Evolutionary conservation across 2,113 vertebrate genomes (phyloP).

Genomic region (Corythornis vintsioides): DNA sequence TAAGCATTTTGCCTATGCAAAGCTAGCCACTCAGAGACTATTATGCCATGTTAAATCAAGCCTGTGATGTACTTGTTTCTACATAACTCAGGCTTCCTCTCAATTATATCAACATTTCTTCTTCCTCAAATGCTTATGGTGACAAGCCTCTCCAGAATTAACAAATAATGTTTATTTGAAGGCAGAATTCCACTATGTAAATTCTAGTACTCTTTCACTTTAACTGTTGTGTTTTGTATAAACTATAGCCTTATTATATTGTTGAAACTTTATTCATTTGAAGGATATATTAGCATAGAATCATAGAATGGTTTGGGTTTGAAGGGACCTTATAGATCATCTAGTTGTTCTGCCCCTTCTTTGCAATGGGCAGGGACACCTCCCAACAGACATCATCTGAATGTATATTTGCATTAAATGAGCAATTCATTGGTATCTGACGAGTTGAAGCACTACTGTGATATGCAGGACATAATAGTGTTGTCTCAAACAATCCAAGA

Average conservation of each 20-base stretch:
- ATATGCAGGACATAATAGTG: no score
- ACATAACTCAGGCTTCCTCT: background rate
- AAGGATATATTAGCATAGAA: background rate
- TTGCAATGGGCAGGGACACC: no score
- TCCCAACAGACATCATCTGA: background rate
- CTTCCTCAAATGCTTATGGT: background rate
- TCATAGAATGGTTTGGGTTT: no score
- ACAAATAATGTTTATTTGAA: background rate
- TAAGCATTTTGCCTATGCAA: background rate
- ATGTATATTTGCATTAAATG: background rate
- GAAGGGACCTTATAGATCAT: no score
- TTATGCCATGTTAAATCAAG: rapidly evolving
- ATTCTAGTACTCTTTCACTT: background rate
- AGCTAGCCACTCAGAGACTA: background rate
- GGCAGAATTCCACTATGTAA: background rate
- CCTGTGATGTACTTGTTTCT: background rate
- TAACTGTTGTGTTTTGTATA: background rate
- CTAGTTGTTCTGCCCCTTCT: no score
- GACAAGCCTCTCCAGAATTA: background rate
- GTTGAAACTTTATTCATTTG: background rate
- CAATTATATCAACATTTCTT: background rate
- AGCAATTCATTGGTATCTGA: background rate
- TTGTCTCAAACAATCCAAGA: no score
- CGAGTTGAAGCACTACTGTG: background rate
- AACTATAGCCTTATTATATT: background rate